Evolutionary conservation across 2,113 vertebrate genomes (phyloP).

Genomic region (Corvus hawaiiensis): DNA sequence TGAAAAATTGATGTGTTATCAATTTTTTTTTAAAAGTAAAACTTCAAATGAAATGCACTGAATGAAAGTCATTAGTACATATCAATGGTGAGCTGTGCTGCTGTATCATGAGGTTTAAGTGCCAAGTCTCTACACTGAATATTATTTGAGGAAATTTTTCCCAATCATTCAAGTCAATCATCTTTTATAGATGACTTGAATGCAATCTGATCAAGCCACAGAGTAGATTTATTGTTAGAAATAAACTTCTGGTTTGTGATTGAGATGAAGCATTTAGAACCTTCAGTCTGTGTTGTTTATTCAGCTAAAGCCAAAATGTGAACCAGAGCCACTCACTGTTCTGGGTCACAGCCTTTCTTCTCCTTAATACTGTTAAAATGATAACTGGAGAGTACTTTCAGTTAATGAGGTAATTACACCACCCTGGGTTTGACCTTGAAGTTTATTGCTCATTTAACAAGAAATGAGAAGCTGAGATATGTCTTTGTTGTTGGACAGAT

Average conservation of each 20-base stretch:
- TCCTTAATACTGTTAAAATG: not conserved
- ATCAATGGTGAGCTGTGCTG: not conserved
- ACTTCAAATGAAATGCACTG: not conserved
- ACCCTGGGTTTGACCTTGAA: conserved; percentile 18
- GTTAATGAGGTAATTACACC: conserved; percentile 44
- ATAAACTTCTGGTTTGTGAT: not conserved
- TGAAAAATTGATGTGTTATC: not conserved
- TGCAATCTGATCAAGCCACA: not conserved
- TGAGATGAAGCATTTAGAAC: not conserved
- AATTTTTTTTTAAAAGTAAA: not conserved
- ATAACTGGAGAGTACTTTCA: not conserved
- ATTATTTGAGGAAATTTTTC: not conserved
- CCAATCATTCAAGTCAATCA: not conserved
- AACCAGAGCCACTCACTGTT: not conserved
- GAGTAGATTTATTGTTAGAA: not conserved
- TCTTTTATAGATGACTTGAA: not conserved
- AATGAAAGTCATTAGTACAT: not conserved
- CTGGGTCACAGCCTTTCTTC: not conserved
- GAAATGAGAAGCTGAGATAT: not conserved
- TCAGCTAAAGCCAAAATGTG: not conserved
- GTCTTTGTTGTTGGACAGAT: conserved; percentile 4
- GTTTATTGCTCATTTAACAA: conserved; percentile 9
- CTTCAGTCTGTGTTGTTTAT: not conserved
- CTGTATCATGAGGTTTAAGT: not conserved
- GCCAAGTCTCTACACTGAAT: not conserved